phyloP scores from a whole-genome alignment of 2,113 vertebrate genomes.

The Diglossa brunneiventris region DNA sequence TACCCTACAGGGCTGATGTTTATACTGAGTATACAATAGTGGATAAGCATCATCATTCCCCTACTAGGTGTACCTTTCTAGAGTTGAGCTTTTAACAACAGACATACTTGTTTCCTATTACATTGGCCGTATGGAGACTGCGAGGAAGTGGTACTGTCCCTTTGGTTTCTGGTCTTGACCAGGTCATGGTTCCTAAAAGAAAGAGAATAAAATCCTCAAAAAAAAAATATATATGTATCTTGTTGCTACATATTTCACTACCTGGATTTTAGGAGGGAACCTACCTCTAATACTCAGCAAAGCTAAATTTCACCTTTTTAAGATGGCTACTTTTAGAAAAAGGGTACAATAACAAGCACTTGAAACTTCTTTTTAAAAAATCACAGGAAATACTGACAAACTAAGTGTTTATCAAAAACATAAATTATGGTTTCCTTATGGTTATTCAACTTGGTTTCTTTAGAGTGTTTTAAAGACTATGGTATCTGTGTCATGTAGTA shows the following conservation, averaged over 20 bases:
- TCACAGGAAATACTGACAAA: neutral
- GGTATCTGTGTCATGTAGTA: neutral
- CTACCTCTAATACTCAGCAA: neutral
- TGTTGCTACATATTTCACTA: neutral
- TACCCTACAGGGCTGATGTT: neutral
- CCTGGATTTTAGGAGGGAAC: neutral
- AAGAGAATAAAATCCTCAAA: constrained; percentile 18
- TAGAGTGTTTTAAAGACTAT: neutral
- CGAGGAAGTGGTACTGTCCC: constrained; percentile 87
- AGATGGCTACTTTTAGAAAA: neutral
- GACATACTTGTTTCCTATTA: constrained; percentile 94
- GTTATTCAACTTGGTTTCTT: neutral
- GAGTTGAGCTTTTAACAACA: constrained; percentile 71
- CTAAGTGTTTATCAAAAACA: neutral
- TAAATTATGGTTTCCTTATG: neutral
- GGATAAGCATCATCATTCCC: constrained; percentile 53
- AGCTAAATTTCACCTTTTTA: neutral
- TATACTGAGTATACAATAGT: constrained; percentile 31
- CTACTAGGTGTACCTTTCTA: constrained; percentile 75
- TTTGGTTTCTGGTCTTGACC: constrained; percentile 86
- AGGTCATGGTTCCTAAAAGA: constrained; percentile 90
- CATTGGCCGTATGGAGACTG: constrained; percentile 92
- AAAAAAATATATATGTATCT: neutral
- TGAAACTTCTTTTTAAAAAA: neutral
- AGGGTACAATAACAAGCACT: neutral